A percentile compares a stretch with the other conserved stretches of the same genome.
These are phyloP conservation scores for Achroia grisella DNA, from an alignment of 1,140 invertebrate species.

Conservation along the genomic window DNA sequence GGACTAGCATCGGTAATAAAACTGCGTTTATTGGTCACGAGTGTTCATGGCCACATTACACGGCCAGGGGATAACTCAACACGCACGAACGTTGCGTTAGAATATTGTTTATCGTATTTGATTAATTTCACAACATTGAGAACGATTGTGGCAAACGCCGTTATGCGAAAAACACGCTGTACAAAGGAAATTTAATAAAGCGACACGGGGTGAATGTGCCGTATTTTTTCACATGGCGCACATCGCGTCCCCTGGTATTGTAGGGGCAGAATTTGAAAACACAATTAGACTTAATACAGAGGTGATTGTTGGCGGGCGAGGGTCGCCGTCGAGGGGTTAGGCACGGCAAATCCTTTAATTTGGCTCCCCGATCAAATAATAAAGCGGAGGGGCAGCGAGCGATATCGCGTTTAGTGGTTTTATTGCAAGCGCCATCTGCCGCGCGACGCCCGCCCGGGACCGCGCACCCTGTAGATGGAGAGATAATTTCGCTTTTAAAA, in stretches of 20 bases:
- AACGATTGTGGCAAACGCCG: background rate
- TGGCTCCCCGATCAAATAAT: constrained; percentile 71
- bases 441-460: constrained; percentile 11
- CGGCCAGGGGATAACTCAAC: constrained; percentile 23
- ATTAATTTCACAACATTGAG: background rate
- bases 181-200: constrained; percentile 53
- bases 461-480: constrained; percentile 47
- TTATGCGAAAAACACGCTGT: constrained; percentile 11
- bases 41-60: constrained; percentile 31
- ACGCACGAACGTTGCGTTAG: constrained; percentile 18
- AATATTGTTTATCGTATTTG: constrained; percentile 18
- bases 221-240: constrained; percentile 61
- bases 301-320: constrained; percentile 67
- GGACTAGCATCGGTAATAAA: constrained; percentile 18
- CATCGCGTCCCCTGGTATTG: constrained; percentile 41
- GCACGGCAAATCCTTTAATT: constrained; percentile 71
- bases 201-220: constrained; percentile 36
- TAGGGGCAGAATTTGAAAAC: constrained; percentile 69
- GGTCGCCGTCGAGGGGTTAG: constrained; percentile 59
- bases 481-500: constrained; percentile 68
- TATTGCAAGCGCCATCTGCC: constrained; percentile 72
- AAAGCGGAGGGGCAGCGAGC: constrained; percentile 60
- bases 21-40: constrained; percentile 33
- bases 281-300: constrained; percentile 74
- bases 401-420: constrained; percentile 72